Evolutionary conservation across 2,888 invertebrate genomes (phyloP).

Genomic region (Nudaria mundana): DNA sequence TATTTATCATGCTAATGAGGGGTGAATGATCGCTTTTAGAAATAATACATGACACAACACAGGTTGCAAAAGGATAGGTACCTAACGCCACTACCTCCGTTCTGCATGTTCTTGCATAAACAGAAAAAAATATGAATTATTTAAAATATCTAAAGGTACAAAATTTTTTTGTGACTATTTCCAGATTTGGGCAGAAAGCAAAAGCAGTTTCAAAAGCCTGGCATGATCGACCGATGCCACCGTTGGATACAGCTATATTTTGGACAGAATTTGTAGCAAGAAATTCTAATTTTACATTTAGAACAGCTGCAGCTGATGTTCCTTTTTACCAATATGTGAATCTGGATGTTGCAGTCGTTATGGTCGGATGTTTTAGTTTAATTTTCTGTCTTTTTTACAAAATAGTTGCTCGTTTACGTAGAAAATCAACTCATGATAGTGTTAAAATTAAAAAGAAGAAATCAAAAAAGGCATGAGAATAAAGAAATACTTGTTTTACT

Average conservation of each 20-base stretch:
- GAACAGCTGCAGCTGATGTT: constrained; percentile 77
- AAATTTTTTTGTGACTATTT: constrained; percentile 33
- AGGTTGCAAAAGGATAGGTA: too few species aligned
- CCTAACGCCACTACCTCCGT: too few species aligned
- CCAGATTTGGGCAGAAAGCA: constrained; percentile 64
- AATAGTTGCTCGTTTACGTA: constrained; percentile 18
- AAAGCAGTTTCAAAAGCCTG: constrained; percentile 76
- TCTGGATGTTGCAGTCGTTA: constrained; percentile 49
- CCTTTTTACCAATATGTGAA: constrained; percentile 77
- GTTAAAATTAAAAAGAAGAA: constrained; percentile 28
- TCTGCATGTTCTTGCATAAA: too few species aligned
- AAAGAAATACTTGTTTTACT: too few species aligned
- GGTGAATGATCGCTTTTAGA: too few species aligned
- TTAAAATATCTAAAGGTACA: too few species aligned
- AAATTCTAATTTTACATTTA: constrained; percentile 69
- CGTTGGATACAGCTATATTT: constrained; percentile 82
- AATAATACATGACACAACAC: too few species aligned
- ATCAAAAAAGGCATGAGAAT: constrained; percentile 5
- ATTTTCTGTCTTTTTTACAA: constrained; percentile 21
- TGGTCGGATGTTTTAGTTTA: constrained; percentile 25
- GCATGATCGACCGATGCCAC: constrained; percentile 80
- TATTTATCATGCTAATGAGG: too few species aligned
- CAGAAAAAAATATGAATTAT: too few species aligned
- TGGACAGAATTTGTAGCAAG: constrained; percentile 84
- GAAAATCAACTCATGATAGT: constrained; percentile 15